Evolutionary conservation across 2,113 vertebrate genomes (phyloP).

Genomic region (Antigone vipio): DNA sequence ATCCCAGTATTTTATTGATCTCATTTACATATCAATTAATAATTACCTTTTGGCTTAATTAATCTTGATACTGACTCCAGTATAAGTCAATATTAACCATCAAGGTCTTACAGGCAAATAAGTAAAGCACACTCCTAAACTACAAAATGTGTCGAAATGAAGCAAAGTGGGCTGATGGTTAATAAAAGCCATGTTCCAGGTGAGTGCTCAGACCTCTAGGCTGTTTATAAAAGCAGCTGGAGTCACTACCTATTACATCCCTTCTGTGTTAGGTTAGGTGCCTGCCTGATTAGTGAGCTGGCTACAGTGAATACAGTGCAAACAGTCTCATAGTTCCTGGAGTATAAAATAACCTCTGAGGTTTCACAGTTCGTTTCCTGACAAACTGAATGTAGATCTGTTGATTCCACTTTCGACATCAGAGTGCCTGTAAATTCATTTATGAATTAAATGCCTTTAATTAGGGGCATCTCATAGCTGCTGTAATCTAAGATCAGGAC

Average conservation of each 20-base stretch:
- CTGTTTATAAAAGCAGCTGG: not conserved
- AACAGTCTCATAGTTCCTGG: not conserved
- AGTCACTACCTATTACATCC: not conserved
- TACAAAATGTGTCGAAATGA: not conserved
- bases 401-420: not conserved
- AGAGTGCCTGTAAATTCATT: not conserved
- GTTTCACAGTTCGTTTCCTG: not conserved
- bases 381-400: not conserved
- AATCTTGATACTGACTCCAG: slow-evolving; percentile 55
- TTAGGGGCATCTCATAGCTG: not conserved
- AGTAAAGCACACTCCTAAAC: not conserved
- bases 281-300: not conserved
- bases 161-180: not conserved
- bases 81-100: slow-evolving; percentile 40
- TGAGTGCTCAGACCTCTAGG: not conserved
- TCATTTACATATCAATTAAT: slow-evolving; percentile 63
- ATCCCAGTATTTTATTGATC: slow-evolving; percentile 53
- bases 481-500: not conserved
- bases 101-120: not conserved
- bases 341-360: not conserved
- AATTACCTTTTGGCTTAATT: slow-evolving; percentile 59
- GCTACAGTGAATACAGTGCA: not conserved
- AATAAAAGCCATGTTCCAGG: slow-evolving; percentile 13
- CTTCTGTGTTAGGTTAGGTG: not conserved
- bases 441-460: not conserved